A percentile compares a stretch with the other conserved stretches of the same genome.
Evolutionary conservation across 1,140 invertebrate species (phyloP).

Genomic region (Pseudomyrmex dendroicus): DNA sequence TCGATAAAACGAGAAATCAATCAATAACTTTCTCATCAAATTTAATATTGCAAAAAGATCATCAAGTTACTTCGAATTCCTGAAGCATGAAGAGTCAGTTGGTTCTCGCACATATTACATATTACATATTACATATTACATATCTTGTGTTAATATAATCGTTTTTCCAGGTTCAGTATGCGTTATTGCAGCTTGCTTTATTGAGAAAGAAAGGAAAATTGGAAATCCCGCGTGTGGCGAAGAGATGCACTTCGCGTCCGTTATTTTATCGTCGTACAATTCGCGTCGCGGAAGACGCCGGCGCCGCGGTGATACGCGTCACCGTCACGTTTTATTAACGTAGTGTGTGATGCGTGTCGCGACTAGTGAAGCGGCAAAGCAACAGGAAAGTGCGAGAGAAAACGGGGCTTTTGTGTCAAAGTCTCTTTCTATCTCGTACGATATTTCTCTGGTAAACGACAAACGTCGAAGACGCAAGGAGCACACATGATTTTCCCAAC

Average conservation of each 20-base stretch:
- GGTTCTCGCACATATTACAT: no score
- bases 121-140: no score
- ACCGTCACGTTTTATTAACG: conserved; percentile 43
- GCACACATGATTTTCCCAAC: background rate
- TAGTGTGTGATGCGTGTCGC: conserved; percentile 50
- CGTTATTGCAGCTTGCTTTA: background rate
- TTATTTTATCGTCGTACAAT: conserved; percentile 41
- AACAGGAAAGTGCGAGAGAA: conserved; percentile 80
- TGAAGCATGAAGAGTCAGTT: conserved; percentile 20
- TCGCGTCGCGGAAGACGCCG: conserved; percentile 33
- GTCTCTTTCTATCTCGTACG: conserved; percentile 52
- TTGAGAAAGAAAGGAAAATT: conserved; percentile 24
- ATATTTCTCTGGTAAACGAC: conserved; percentile 59
- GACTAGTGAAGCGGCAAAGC: conserved; percentile 76
- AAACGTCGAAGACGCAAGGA: conserved; percentile 25
- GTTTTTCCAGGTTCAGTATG: background rate
- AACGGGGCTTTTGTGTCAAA: conserved; percentile 82
- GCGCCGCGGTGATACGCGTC: conserved; percentile 43
- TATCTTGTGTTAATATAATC: background rate
- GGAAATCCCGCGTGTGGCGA: background rate
- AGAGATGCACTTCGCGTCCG: conserved; percentile 5
- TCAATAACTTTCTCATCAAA: background rate
- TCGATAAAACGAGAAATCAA: background rate
- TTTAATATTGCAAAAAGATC: background rate
- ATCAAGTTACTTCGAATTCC: conserved; percentile 13